Evolutionary conservation across 2,888 invertebrate genomes (phyloP).

Genomic region (Drosophila macrospina): DNA sequence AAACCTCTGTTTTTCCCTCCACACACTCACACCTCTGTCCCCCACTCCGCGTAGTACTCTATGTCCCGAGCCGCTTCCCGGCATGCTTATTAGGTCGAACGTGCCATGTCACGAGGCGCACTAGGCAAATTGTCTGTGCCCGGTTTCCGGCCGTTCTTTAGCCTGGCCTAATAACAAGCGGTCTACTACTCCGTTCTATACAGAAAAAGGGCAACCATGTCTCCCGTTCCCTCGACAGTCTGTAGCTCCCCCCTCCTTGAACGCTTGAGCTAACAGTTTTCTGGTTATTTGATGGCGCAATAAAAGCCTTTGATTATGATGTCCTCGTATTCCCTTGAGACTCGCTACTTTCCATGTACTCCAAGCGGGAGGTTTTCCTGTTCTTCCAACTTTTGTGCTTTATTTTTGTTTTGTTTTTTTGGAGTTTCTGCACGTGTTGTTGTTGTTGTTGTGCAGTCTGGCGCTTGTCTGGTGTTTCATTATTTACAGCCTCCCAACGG

Average conservation of each 20-base stretch:
- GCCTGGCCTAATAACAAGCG: conserved; percentile 56
- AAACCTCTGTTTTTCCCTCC: conserved; percentile 3
- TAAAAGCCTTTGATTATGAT: conserved; percentile 77
- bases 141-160: conserved; percentile 55
- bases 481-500: conserved; percentile 74
- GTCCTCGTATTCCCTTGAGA: conserved; percentile 65
- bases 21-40: too few relatives aligned
- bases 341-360: conserved; percentile 38
- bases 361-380: conserved; percentile 17
- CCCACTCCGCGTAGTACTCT: not conserved
- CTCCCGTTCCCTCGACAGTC: not conserved
- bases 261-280: conserved; percentile 63
- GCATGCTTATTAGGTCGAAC: conserved; percentile 77
- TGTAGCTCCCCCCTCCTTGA: conserved; percentile 10
- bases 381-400: conserved; percentile 19
- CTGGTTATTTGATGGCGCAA: conserved; percentile 71
- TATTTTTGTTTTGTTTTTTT: conserved; percentile 27
- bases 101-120: conserved; percentile 61
- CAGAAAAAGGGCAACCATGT: conserved; percentile 39
- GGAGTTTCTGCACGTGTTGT: conserved; percentile 27
- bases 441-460: conserved; percentile 69
- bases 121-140: conserved; percentile 59
- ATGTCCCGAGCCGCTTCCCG: not conserved
- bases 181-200: not conserved
- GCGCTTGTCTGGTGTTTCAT: conserved; percentile 72